Evolutionary conservation across 2,113 vertebrate genomes (phyloP), one percentile per base, ranked within the genome.

Genomic region (Pachycephala philippinensis): DNA sequence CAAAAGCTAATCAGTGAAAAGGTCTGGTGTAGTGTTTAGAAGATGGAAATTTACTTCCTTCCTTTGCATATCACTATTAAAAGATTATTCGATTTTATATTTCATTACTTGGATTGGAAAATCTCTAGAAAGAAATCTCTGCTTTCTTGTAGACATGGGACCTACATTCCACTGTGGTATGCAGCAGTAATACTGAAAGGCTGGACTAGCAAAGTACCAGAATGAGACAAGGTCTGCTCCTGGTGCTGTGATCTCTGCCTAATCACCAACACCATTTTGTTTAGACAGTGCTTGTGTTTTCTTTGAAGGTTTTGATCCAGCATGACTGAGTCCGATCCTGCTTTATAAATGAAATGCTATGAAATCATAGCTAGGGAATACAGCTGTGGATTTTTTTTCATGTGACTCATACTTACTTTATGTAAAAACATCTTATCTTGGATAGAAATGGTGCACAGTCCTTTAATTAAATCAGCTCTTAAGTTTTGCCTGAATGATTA

Each of bases 401-500:
- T 40, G 31, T 88, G 70, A 53, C 33, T 95, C 81, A 54, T 83
- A 78, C 31, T 78, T 81, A 88, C 60, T 80, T 89, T 64, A 80
- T 78, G 86, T 74, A 89, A 96, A 96, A 95, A 40, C 69, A 59
- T 78, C 70, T 96, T 95, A 95, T 92, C 70, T 26, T 63, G 74
- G 33, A 56, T 42, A 92, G 90, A 81, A 96, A 92, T 71, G 88
- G 78, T 84, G 81, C 69, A 80, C 33, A 91, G 78, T 64, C 53
- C 72, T 91, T 97, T 96, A 97, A 96, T 96, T 95, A 96, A 95
- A 90, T 79, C 83, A 91, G 81, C 31, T 66, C 52, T 42, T 42
- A 93, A 88, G 75, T 87, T 93, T 92, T 95, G 91, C 83, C 91
- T 91, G 95, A 93, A 93, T 90, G 90, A 95, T 91, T 96, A 96